Conservation (phyloP, 2,888 invertebrate genomes). For the Argyresthia albistria region DNA sequence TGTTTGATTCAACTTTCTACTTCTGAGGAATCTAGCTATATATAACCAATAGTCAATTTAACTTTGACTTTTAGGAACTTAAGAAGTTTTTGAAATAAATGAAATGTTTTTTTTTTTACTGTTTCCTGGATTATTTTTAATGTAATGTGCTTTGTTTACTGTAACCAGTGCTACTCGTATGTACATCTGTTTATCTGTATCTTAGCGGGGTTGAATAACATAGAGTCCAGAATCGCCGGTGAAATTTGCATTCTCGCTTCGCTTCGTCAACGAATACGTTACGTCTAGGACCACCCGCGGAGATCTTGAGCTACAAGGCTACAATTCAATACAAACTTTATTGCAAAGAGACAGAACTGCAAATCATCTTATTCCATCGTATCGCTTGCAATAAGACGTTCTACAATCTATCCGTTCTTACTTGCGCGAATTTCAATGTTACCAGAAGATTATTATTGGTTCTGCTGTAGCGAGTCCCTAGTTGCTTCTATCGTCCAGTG, state of each 20-base stretch:
- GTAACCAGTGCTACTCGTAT: too few relatives aligned
- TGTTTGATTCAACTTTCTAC: background rate
- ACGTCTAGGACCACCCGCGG: constrained; percentile 68
- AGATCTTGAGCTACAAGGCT: constrained; percentile 30
- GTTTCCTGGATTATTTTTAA: too few relatives aligned
- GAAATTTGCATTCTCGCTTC: constrained; percentile 67
- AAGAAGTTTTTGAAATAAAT: too few relatives aligned
- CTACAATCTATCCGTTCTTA: constrained; percentile 46
- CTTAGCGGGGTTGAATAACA: constrained; percentile 42
- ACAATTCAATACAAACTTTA: constrained; percentile 56
- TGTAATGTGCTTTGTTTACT: too few relatives aligned
- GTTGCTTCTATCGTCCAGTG: background rate
- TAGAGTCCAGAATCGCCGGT: constrained; percentile 41
- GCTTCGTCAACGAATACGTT: constrained; percentile 48
- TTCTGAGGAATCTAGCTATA: too few relatives aligned
- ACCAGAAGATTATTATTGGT: constrained; percentile 32
- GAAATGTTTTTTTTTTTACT: too few relatives aligned
- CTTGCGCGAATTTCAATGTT: constrained; percentile 42
- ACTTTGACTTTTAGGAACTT: too few relatives aligned
- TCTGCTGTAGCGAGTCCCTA: constrained; percentile 8
- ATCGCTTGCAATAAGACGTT: constrained; percentile 45
- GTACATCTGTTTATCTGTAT: constrained; percentile 14
- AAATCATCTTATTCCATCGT: constrained; percentile 28
- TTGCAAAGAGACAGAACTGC: constrained; percentile 42
- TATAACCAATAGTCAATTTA: background rate